Evolutionary conservation across 2,113 vertebrate genomes (phyloP), one percentile per base, ranked within the genome.

Genomic region (Grantiella picta): DNA sequence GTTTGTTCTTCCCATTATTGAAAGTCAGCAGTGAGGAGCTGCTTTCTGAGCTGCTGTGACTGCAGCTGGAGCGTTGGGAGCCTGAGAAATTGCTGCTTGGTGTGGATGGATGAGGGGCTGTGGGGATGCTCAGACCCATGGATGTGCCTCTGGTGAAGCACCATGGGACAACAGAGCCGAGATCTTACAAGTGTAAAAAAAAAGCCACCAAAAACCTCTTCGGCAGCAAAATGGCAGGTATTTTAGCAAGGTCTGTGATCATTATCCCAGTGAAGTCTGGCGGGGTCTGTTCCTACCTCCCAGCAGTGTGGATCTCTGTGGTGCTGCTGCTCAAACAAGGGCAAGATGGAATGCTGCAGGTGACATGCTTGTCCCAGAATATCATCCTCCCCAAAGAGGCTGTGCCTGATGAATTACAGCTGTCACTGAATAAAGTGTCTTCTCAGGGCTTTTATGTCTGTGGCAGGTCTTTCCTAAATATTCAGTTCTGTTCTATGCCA

Each of bases 181-280:
- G 66, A 57, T 38, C 23, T 47, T 35, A 22, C 0, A 0, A 57
- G 3, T 3, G 3, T 15, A 27, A 79, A 42, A 27, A 57, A 22
- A 57, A 22, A 27, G 11, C 22, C 11, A 27, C 21, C 22, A 33
- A 57, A 66, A 61, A 33, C 21, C 27, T 44, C 20, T 45, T 59
- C 35, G 59, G 9, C 23, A 83, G 60, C 33, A 80, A 36, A 66
- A n/a, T 2, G 69, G 10, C 24, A 47, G n/a, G 15, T 68, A 2
- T 83, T 86, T 82, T 63, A n/a, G 4, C 50, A 9, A 38, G 21
- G 9, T 71, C 28, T 90, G 35, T 33, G 38, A 44, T 57, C 1
- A 3, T 63, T 57, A 44, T 56, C 23, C 22, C 12, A 20, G 23
- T 25, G 68, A 61, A 53, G 10, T n/a, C 15, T 77, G n/a, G 15